Percentiles rank a stretch among this genome's conserved stretches.
Evolutionary conservation across 37 sponge, comb jelly and placozoan species (phyloP).

Genomic region (Oopsacas minuta): DNA sequence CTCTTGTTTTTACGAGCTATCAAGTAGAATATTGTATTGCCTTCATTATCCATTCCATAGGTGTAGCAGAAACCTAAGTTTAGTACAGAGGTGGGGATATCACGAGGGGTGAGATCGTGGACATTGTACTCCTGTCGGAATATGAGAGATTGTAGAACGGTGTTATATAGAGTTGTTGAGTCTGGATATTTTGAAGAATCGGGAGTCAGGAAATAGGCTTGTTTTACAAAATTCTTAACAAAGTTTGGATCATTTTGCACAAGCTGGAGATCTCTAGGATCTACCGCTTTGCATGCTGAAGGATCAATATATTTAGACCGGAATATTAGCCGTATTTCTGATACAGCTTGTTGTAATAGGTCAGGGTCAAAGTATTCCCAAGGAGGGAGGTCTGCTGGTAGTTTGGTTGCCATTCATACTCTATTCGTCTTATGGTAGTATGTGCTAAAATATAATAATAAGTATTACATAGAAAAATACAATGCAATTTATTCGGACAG

Average conservation of each 20-base stretch:
- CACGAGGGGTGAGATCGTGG: background rate
- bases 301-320: background rate
- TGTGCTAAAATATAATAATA: too few species aligned
- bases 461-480: background rate
- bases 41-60: background rate
- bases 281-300: background rate
- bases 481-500: too few species aligned
- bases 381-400: background rate
- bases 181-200: background rate
- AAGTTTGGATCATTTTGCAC: background rate
- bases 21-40: background rate
- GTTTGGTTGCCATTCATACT: background rate
- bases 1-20: background rate
- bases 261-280: background rate
- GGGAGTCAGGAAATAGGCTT: background rate
- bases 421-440: too few species aligned
- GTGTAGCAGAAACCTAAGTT: conserved; percentile 4
- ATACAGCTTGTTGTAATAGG: background rate
- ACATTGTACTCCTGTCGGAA: background rate
- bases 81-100: background rate
- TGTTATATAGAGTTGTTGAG: background rate
- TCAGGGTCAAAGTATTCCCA: background rate
- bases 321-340: background rate
- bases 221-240: background rate
- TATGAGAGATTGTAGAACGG: background rate